A percentile compares a stretch with the other conserved stretches of the same genome.
phyloP scores from a whole-genome alignment of 2,797 vertebrate genomes.

The Sebastes wilsoni region DNA sequence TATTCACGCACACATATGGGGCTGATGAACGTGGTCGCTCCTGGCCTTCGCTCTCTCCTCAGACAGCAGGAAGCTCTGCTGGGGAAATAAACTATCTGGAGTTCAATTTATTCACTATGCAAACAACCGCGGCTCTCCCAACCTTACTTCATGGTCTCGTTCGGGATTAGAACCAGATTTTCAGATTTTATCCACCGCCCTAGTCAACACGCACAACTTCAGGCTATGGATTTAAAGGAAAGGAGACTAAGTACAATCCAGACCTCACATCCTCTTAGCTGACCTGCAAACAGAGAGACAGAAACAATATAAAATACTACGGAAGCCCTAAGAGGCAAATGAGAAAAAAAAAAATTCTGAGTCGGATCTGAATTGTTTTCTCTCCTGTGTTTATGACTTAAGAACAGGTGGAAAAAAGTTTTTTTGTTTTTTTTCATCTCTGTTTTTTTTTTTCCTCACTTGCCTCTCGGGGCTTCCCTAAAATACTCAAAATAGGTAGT shows the following conservation, averaged over 20 bases:
- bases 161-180: constrained; percentile 42
- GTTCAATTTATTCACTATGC: constrained; percentile 46
- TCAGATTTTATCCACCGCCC: not conserved
- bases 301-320: not conserved
- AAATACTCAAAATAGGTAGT: too few relatives aligned
- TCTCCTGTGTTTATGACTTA: too few relatives aligned
- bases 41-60: constrained; percentile 34
- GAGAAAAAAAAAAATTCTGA: too few relatives aligned
- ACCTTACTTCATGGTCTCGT: constrained; percentile 32
- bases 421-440: too few relatives aligned
- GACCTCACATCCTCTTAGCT: not conserved
- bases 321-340: not conserved
- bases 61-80: constrained; percentile 55
- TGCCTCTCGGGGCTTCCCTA: too few relatives aligned
- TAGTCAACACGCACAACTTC: not conserved
- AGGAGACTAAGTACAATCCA: not conserved
- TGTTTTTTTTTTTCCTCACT: not conserved
- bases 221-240: not conserved
- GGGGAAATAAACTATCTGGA: constrained; percentile 65
- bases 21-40: constrained; percentile 30
- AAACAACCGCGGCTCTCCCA: constrained; percentile 45
- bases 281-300: not conserved
- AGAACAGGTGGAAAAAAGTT: too few relatives aligned
- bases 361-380: too few relatives aligned
- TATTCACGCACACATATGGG: not conserved